Evolutionary conservation across 2,888 invertebrate species (phyloP), one percentile per base, ranked within the genome.

Genomic region (Pterobdella sp.): DNA sequence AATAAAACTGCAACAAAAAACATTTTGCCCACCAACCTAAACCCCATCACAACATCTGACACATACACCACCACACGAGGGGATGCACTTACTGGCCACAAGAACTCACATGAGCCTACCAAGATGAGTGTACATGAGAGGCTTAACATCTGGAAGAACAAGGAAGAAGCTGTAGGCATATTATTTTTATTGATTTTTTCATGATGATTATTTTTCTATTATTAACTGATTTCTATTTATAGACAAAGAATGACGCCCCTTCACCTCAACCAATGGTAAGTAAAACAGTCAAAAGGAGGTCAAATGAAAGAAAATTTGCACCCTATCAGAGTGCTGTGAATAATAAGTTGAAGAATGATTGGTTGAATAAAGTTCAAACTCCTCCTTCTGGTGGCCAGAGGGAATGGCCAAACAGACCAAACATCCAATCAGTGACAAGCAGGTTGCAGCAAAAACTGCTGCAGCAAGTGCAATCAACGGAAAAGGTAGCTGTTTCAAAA

Each of bases 271-370:
- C 49, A 42, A 42, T 22, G 10, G 7, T 22, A 7, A 7, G 3
- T n/a, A 7, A 56, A 56, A 26, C 60, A 56, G 26, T 3, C 4
- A 56, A 56, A 26, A 56, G 60, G n/a, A 14, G 4, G n/a, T 56
- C 60, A 56, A 22, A 22, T n/a, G 60, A 56, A 3, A 56, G n/a
- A 22, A 56, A 56, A 56, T 14, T 22, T 26, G 18, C 60, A 56
- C 60, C 60, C 60, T 56, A 56, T 56, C 60, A 56, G 60, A 56
- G 60, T 22, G 4, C 60, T 26, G n/a, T 56, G 3, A 56, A 56
- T 26, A 3, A 22, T n/a, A 56, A 56, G n/a, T 26, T 56, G 4
- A 56, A 56, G n/a, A 26, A 22, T 56, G 60, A 56, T 56, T 56
- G 60, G 60, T 26, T 56, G n/a, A n/a, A n/a, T 3, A 56, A 56